These are phyloP conservation scores for Seison nebaliae DNA, from an alignment of 1,140 invertebrate species.

Conservation along the genomic window DNA sequence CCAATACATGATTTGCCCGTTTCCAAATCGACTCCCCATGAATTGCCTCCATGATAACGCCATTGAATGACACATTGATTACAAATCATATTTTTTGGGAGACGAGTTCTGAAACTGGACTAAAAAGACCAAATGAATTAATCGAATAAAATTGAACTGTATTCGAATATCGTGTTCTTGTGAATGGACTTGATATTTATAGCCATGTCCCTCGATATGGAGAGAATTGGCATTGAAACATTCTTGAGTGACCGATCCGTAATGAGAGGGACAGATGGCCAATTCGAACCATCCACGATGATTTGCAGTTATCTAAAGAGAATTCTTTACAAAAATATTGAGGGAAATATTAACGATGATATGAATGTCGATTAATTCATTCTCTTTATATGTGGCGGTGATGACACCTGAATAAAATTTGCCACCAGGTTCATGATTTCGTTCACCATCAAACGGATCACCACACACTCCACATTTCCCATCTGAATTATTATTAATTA, in stretches of 20 bases:
- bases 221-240: constrained; percentile 2
- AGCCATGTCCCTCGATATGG: neutral
- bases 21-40: constrained; percentile 10
- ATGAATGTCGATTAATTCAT: neutral
- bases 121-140: neutral
- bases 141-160: neutral
- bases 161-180: neutral
- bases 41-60: constrained; percentile 12
- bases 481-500: too few relatives aligned
- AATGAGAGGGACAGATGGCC: constrained; percentile 15
- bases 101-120: constrained; percentile 3
- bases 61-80: constrained; percentile 23
- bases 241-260: constrained; percentile 5
- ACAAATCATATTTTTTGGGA: constrained; percentile 20
- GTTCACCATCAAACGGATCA: neutral
- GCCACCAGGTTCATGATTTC: constrained; percentile 8
- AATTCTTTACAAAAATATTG: constrained; percentile 1
- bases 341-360: neutral
- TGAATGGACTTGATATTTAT: neutral
- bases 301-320: constrained; percentile 35
- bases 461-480: constrained; percentile 12
- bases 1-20: constrained; percentile 12
- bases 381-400: constrained; percentile 2
- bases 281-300: constrained; percentile 19
- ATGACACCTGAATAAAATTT: neutral